These are phyloP conservation scores for Penaeus monodon DNA, from an alignment of 2,888 invertebrate species.

Conservation along the genomic window DNA sequence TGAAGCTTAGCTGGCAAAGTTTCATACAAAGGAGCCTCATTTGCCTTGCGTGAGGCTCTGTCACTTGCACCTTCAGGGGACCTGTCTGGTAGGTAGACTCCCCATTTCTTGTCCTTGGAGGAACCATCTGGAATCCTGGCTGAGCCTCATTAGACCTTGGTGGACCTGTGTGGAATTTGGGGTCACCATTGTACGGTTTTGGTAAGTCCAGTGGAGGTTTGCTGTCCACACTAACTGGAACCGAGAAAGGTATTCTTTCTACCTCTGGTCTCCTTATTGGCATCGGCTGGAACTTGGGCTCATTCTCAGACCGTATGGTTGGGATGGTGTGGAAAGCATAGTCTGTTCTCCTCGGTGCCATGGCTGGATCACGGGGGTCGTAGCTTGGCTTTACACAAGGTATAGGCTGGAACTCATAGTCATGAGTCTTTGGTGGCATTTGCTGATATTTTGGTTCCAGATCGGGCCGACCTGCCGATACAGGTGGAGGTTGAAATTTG, in stretches of 20 bases:
- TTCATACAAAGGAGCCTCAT: too few species aligned
- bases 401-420: constrained; percentile 21
- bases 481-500: constrained; percentile 44
- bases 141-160: too few species aligned
- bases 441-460: constrained; percentile 41
- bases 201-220: too few species aligned
- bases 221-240: background rate
- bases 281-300: constrained; percentile 45
- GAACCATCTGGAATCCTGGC: too few species aligned
- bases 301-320: constrained; percentile 30
- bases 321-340: constrained; percentile 21
- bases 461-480: constrained; percentile 24
- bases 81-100: too few species aligned
- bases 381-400: constrained; percentile 26
- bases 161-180: too few species aligned
- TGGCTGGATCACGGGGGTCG: constrained; percentile 22
- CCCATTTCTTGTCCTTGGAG: too few species aligned
- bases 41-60: too few species aligned
- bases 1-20: too few species aligned
- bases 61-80: too few species aligned
- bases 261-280: constrained; percentile 47
- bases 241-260: constrained; percentile 8
- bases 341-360: constrained; percentile 22
- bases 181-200: too few species aligned
- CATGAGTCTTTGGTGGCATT: constrained; percentile 26